Evolutionary conservation across 2,113 vertebrate species (phyloP), one percentile per base, ranked within the genome.

Genomic region (Pomatorhinus ruficollis): DNA sequence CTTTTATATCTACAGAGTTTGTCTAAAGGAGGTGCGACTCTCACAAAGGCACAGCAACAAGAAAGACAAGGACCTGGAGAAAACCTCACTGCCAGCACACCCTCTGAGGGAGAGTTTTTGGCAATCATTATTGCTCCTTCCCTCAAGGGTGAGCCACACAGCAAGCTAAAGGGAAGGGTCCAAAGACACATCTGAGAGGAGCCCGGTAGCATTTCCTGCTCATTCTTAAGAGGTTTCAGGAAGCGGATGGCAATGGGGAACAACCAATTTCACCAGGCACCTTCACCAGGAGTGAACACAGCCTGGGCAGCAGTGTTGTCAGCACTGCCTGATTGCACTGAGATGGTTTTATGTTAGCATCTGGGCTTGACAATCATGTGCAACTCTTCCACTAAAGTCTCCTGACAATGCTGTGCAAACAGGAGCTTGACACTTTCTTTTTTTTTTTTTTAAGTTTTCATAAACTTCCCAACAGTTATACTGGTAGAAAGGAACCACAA

Each of bases 221-320:
- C 18, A 6, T 31, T 91, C 30, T 79, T 77, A 66, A 75, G 75
- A 70, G 57, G 23, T 20, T 86, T 88, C 66, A 77, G 40, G 92
- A 75, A 76, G 75, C 50, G 92, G 69, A 71, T 27, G 22, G 72
- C 35, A 93, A 64, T 0, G 0, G 27, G 17, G 21, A 83, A 57
- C 21, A 44, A 27, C n/a, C 0, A 5, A 27, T 89, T 81, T 85
- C 66, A 72, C 22, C 37, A 77, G 39, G 37, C 31, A 81, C 25
- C 31, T 76, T 74, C 15, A 21, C 20, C 42, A 86, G 33, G 39
- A 87, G 57, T 40, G 39, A 53, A 45, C 27, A 71, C 5, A 78
- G 50, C 37, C 25, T 3, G 1, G 40, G 53, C 27, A 42, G 10
- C 57, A 64, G 37, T 0, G 1, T 7, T 6, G 1, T 22, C 42